Evolutionary conservation across 2,113 vertebrate species (phyloP).

Genomic region (Melierax canorus): DNA sequence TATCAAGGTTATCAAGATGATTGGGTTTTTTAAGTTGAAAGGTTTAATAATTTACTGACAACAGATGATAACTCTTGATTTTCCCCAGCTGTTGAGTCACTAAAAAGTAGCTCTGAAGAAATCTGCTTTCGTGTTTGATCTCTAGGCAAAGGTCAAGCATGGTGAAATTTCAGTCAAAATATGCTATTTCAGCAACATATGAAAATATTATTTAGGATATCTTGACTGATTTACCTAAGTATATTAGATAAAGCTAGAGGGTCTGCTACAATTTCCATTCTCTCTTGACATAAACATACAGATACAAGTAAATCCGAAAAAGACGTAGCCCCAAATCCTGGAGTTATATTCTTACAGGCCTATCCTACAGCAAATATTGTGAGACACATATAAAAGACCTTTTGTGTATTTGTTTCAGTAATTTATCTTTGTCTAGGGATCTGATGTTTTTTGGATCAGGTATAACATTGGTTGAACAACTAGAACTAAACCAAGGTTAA

Average conservation of each 20-base stretch:
- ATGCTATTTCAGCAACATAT: neutral
- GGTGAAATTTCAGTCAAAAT: neutral
- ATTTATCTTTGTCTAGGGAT: neutral
- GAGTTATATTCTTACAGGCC: neutral
- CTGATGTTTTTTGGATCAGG: neutral
- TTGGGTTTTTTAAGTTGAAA: neutral
- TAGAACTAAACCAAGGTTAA: constrained; percentile 66
- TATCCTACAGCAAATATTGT: neutral
- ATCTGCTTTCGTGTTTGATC: neutral
- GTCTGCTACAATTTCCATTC: neutral
- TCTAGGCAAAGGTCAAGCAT: neutral
- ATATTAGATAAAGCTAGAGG: neutral
- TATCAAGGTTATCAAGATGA: neutral
- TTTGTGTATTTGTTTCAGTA: neutral
- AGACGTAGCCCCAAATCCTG: neutral
- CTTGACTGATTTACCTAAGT: neutral
- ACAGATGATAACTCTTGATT: neutral
- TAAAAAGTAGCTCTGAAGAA: neutral
- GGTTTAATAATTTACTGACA: neutral
- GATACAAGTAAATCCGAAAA: neutral
- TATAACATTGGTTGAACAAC: constrained; percentile 6
- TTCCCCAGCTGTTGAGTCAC: neutral
- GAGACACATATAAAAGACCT: neutral
- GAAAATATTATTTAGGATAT: neutral
- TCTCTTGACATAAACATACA: neutral